Evolutionary conservation across 92 coral and sea anemone genomes (phyloP).

Genomic region (Zoanthus solanderi): DNA sequence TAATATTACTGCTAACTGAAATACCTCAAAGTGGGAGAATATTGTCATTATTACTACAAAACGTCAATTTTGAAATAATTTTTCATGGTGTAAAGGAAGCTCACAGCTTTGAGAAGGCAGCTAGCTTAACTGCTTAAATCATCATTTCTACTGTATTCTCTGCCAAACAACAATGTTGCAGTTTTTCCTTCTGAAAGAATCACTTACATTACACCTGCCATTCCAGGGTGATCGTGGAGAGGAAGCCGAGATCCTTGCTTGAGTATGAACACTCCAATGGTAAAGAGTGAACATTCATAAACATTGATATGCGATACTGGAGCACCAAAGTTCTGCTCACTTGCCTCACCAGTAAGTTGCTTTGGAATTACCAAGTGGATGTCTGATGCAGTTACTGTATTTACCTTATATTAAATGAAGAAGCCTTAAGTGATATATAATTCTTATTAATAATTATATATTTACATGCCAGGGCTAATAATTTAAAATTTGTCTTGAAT

Average conservation of each 20-base stretch:
- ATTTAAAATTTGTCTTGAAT: too few relatives aligned
- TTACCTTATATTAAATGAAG: constrained; percentile 61
- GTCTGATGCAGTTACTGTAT: constrained; percentile 80
- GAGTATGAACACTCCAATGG: constrained; percentile 92
- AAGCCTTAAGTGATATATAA: not conserved
- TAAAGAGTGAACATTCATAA: constrained; percentile 86
- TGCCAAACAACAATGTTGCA: too few relatives aligned
- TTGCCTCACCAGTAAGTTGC: constrained; percentile 22
- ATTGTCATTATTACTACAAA: too few relatives aligned
- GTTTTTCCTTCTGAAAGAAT: too few relatives aligned
- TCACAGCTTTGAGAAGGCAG: too few relatives aligned
- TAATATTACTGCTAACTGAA: too few relatives aligned
- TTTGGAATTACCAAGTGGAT: constrained; percentile 74
- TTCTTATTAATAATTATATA: not conserved
- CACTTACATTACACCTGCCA: constrained; percentile 94
- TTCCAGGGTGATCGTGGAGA: constrained; percentile 96
- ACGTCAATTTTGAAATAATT: too few relatives aligned
- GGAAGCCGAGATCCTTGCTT: constrained; percentile 85
- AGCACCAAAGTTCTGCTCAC: constrained; percentile 59
- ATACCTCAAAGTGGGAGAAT: too few relatives aligned
- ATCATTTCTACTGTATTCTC: too few relatives aligned
- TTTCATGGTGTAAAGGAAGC: too few relatives aligned
- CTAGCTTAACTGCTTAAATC: not conserved
- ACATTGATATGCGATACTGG: constrained; percentile 90
- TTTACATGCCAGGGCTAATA: not conserved